phyloP scores from a whole-genome alignment of 2,113 vertebrate species.

The Tautogolabrus adspersus region DNA sequence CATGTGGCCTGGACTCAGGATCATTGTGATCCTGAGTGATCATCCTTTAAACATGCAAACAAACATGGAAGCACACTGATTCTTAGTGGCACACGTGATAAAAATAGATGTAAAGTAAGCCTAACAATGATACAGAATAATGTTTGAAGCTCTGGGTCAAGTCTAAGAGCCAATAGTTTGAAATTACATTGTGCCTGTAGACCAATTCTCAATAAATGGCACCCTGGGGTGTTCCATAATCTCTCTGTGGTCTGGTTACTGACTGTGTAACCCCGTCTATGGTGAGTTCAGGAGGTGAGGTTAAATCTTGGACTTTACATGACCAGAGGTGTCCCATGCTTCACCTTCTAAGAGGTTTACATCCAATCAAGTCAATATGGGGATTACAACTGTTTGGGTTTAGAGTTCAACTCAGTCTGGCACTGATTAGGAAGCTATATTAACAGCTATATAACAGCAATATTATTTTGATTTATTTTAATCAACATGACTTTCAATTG shows the following conservation, averaged over 20 bases:
- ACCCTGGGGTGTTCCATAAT: neutral
- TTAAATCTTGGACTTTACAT: conserved; percentile 52
- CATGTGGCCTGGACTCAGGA: neutral
- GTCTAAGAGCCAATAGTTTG: neutral
- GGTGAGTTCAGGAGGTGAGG: conserved; percentile 28
- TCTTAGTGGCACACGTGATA: neutral
- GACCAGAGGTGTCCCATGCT: conserved; percentile 48
- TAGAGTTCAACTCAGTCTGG: conserved; percentile 22
- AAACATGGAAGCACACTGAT: neutral
- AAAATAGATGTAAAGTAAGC: neutral
- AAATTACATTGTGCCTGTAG: neutral
- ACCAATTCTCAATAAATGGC: neutral
- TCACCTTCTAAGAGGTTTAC: conserved; percentile 80
- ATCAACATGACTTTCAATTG: neutral
- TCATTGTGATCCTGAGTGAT: no score
- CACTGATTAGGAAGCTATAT: neutral
- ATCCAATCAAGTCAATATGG: conserved; percentile 74
- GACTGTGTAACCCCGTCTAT: neutral
- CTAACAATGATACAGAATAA: neutral
- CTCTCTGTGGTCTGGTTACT: neutral
- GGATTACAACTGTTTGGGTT: conserved; percentile 67
- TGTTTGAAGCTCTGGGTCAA: neutral
- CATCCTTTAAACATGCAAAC: neutral
- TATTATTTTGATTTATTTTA: neutral
- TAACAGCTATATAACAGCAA: neutral